A percentile compares a stretch with the other conserved stretches of the same genome.
Conservation (phyloP, 2,113 vertebrate species). For the Trichomycterus rosablanca region DNA sequence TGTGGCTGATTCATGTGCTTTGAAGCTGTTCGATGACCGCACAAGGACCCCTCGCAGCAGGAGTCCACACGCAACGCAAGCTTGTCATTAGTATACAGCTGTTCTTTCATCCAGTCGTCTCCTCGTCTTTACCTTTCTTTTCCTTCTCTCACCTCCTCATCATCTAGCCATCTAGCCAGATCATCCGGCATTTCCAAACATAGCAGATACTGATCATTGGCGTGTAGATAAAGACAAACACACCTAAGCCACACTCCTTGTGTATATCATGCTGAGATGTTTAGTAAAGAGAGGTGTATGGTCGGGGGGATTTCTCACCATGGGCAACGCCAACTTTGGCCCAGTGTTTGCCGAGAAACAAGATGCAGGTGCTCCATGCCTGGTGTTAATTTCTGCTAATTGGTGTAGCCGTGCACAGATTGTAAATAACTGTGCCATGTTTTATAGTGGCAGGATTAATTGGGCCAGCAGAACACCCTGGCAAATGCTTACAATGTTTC, state of each 20-base stretch:
- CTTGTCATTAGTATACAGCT: conserved; percentile 75
- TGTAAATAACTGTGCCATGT: conserved; percentile 37
- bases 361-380: conserved; percentile 63
- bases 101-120: conserved; percentile 68
- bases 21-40: conserved; percentile 90
- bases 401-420: conserved; percentile 65
- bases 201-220: conserved; percentile 28
- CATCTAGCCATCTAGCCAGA: conserved; percentile 15
- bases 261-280: conserved; percentile 14
- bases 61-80: conserved; percentile 46
- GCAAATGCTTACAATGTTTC: not conserved
- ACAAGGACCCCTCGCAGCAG: conserved; percentile 55
- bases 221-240: conserved; percentile 28
- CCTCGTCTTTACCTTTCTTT: conserved; percentile 35
- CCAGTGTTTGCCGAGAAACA: conserved; percentile 56
- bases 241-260: conserved; percentile 7
- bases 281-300: conserved; percentile 8
- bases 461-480: not conserved
- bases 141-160: conserved; percentile 26
- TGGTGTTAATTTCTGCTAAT: conserved; percentile 76
- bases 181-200: conserved; percentile 33
- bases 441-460: conserved; percentile 22
- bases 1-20: conserved; percentile 62
- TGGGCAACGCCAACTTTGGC: conserved; percentile 52
- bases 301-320: conserved; percentile 19